Evolutionary conservation across 2,113 vertebrate genomes (phyloP).

Genomic region (Anolis sagrei): DNA sequence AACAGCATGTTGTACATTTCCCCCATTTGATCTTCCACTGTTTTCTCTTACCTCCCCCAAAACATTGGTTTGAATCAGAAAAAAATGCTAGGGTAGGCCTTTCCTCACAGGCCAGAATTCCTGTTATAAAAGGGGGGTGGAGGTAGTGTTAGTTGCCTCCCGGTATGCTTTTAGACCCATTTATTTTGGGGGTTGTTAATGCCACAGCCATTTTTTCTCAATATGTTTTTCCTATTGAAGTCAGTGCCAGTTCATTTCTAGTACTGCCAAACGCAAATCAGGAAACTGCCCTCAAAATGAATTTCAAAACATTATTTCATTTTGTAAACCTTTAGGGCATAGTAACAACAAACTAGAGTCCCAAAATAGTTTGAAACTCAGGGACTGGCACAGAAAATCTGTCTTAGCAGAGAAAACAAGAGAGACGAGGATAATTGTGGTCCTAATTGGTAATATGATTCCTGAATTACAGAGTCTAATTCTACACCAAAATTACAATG

Average conservation of each 20-base stretch:
- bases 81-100: not conserved
- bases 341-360: not conserved
- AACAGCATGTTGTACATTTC: not conserved
- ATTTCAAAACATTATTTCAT: not conserved
- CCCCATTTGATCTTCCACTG: not conserved
- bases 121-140: not conserved
- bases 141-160: not conserved
- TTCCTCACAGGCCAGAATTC: not conserved
- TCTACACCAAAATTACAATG: not conserved
- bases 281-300: not conserved
- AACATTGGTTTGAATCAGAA: not conserved
- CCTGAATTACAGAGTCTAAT: not conserved
- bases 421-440: not conserved
- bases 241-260: not conserved
- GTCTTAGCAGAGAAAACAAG: not conserved
- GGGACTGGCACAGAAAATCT: not conserved
- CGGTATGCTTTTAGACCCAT: not conserved
- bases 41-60: not conserved
- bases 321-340: not conserved
- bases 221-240: slow-evolving; percentile 6
- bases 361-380: not conserved
- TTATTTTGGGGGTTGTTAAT: not conserved
- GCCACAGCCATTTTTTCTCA: not conserved
- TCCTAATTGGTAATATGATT: not conserved
- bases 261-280: not conserved